Evolutionary conservation across 2,888 invertebrate genomes (phyloP).

Genomic region (Caenorhabditis virilis): DNA sequence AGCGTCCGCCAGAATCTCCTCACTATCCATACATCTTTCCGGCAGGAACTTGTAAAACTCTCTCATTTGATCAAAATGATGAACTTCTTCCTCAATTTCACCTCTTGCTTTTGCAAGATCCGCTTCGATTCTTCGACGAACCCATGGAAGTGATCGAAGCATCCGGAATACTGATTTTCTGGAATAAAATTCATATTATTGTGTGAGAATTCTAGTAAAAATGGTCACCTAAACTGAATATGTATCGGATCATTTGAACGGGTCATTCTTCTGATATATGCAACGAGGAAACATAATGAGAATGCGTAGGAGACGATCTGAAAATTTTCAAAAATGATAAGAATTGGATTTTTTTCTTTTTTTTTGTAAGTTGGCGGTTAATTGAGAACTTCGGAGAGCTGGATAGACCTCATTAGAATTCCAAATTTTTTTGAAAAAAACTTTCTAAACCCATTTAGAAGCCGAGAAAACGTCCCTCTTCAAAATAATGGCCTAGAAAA

Average conservation of each 20-base stretch:
- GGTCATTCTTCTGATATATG: constrained; percentile 25
- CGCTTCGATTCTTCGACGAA: constrained; percentile 27
- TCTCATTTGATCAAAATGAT: constrained; percentile 46
- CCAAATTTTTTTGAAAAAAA: background rate
- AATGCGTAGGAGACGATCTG: constrained; percentile 52
- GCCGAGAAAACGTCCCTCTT: background rate
- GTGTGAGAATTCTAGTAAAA: background rate
- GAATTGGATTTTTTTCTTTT: background rate
- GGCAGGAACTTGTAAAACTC: constrained; percentile 72
- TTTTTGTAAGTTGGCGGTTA: background rate
- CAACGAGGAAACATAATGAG: constrained; percentile 34
- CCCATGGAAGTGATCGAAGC: constrained; percentile 45
- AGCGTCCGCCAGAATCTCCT: constrained; percentile 77
- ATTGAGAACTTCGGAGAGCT: background rate
- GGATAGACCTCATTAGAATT: background rate
- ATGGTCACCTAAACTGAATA: constrained; percentile 10
- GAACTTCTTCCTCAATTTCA: constrained; percentile 53
- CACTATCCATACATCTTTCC: constrained; percentile 71
- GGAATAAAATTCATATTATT: background rate
- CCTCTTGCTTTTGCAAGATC: constrained; percentile 42
- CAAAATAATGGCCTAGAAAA: too few species aligned
- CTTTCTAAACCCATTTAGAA: background rate
- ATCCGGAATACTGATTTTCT: constrained; percentile 20
- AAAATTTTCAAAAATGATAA: background rate
- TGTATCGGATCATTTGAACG: constrained; percentile 22